These are phyloP conservation scores for Bradypus variegatus DNA, from an alignment of 2,797 vertebrate species.

Conservation along the genomic window DNA sequence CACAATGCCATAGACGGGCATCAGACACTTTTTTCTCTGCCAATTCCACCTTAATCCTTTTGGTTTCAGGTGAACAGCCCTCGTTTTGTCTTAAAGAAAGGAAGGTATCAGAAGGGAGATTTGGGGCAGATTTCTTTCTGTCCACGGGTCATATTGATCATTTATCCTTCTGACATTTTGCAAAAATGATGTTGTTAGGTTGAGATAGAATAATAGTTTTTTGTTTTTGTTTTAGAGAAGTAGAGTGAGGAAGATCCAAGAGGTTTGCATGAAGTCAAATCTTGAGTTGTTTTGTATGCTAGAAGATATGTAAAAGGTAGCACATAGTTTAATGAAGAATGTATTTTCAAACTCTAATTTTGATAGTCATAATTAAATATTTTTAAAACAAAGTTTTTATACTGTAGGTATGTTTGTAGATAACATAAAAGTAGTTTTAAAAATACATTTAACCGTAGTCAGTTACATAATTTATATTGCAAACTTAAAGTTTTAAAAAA, in stretches of 20 bases:
- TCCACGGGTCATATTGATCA: background rate
- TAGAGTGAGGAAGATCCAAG: background rate
- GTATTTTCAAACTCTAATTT: slow-evolving; percentile 20
- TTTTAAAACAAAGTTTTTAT: background rate
- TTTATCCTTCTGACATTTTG: background rate
- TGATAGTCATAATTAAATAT: background rate
- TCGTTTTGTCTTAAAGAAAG: background rate
- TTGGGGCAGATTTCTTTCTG: background rate
- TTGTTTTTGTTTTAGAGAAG: background rate
- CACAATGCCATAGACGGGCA: background rate
- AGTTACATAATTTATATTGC: background rate
- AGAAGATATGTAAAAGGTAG: background rate
- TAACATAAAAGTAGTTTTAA: slow-evolving; percentile 6
- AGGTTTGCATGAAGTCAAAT: background rate
- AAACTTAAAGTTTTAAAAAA: background rate
- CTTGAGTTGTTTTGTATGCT: background rate
- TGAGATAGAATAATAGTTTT: background rate
- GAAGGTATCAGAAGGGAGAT: background rate
- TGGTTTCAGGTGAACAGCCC: background rate
- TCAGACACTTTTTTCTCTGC: background rate
- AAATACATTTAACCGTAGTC: background rate
- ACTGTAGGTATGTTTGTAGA: background rate
- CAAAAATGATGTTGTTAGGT: background rate
- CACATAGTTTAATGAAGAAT: background rate
- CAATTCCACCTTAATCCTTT: background rate